Evolutionary conservation across 2,888 invertebrate genomes (phyloP).

Genomic region (Imbricaverruca yamaguchii): DNA sequence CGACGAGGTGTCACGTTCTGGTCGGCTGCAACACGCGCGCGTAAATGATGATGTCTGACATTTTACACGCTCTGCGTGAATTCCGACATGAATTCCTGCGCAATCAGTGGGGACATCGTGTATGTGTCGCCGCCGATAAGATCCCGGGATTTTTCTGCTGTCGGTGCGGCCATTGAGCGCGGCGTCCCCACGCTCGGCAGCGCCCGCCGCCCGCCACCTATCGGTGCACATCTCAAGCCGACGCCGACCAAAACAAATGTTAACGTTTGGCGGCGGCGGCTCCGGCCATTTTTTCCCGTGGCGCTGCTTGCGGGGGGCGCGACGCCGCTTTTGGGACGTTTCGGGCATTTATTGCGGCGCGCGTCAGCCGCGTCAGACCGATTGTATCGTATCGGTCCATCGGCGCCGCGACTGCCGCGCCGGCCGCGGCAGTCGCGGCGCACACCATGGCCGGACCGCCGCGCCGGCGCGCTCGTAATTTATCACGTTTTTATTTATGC

Average conservation of each 20-base stretch:
- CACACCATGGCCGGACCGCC: neutral
- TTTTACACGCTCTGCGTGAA: neutral
- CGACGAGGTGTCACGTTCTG: too few species aligned
- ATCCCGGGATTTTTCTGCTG: slow-evolving; percentile 10
- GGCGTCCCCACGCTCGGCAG: neutral
- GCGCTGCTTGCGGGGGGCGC: slow-evolving; percentile 2
- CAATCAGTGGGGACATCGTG: neutral
- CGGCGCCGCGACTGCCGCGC: neutral
- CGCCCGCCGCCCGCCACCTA: slow-evolving; percentile 9
- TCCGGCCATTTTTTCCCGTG: neutral
- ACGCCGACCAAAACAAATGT: slow-evolving; percentile 2
- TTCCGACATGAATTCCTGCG: slow-evolving; percentile 14
- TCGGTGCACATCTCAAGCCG: neutral
- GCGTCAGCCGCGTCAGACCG: neutral
- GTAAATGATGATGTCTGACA: neutral
- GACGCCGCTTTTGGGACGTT: slow-evolving; percentile 13
- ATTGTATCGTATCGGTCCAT: slow-evolving; percentile 7
- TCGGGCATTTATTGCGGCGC: neutral
- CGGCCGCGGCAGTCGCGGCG: neutral
- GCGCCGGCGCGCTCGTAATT: slow-evolving; percentile 1
- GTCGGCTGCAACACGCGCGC: neutral
- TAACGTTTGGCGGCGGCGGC: slow-evolving; percentile 1
- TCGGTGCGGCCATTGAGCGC: neutral
- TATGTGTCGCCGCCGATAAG: neutral
- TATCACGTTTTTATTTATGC: slow-evolving; percentile 20